These are phyloP conservation scores for Cyprinus carpio DNA, from an alignment of 2,113 vertebrate species.

Conservation along the genomic window DNA sequence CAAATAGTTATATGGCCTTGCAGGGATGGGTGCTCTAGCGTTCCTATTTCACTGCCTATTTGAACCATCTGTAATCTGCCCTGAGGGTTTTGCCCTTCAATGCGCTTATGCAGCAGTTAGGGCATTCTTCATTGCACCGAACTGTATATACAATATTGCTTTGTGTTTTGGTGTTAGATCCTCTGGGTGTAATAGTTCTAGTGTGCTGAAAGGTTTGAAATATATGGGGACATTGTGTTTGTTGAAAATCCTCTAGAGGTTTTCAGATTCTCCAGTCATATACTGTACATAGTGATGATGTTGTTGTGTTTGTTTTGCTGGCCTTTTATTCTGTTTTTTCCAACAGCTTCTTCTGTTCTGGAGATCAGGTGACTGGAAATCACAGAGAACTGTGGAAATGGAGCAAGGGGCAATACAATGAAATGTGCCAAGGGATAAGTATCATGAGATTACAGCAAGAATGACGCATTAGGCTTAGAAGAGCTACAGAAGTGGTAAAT, in stretches of 20 bases:
- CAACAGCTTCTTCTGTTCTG: neutral
- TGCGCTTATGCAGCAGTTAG: conserved; percentile 32
- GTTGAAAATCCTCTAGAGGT: conserved; percentile 14
- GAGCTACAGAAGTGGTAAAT: neutral
- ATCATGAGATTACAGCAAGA: neutral
- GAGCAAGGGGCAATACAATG: neutral
- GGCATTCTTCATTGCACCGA: conserved; percentile 3
- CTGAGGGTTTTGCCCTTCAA: conserved; percentile 12
- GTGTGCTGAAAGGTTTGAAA: neutral
- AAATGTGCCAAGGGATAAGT: neutral
- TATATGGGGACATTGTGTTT: conserved; percentile 11
- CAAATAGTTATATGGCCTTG: neutral
- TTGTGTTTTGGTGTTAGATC: conserved; percentile 33
- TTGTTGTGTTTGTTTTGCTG: neutral
- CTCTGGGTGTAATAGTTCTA: conserved; percentile 21
- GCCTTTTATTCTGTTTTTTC: neutral
- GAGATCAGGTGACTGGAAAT: neutral
- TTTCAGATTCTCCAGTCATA: neutral
- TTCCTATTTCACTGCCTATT: conserved; percentile 6
- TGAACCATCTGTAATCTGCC: conserved; percentile 13
- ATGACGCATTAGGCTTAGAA: neutral
- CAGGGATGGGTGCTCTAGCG: neutral
- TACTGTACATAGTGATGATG: neutral
- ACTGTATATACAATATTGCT: conserved; percentile 31
- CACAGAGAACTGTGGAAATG: neutral